phyloP scores from a whole-genome alignment of 2,113 vertebrate genomes.

The Danio rerio region DNA sequence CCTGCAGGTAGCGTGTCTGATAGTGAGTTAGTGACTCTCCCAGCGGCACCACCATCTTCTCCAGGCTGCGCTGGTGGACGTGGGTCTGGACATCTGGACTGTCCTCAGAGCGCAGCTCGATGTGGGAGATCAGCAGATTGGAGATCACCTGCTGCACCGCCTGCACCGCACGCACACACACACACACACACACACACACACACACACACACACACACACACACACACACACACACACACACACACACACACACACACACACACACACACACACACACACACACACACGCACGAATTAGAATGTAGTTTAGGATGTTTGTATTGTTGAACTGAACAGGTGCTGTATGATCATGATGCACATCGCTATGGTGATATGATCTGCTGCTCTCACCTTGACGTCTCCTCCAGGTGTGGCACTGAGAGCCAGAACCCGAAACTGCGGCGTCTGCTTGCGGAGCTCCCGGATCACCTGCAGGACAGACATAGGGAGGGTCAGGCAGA shows the following conservation, averaged over 20 bases:
- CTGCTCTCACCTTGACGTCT: constrained; percentile 83
- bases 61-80: constrained; percentile 85
- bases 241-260: too few relatives aligned
- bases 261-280: too few relatives aligned
- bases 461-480: constrained; percentile 82
- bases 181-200: neutral
- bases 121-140: constrained; percentile 89
- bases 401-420: constrained; percentile 94
- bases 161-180: constrained; percentile 66
- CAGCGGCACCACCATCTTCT: constrained; percentile 90
- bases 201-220: constrained; percentile 1
- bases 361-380: neutral
- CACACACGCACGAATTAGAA: too few relatives aligned
- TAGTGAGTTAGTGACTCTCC: constrained; percentile 81
- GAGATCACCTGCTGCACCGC: constrained; percentile 95
- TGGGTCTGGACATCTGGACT: constrained; percentile 90
- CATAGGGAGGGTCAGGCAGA: neutral
- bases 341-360: too few relatives aligned
- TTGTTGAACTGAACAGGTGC: too few relatives aligned
- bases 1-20: constrained; percentile 85
- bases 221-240: too few relatives aligned
- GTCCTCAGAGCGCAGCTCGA: constrained; percentile 91
- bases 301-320: too few relatives aligned
- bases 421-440: constrained; percentile 89
- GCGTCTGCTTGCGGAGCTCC: constrained; percentile 84